Evolutionary conservation across 2,113 vertebrate species (phyloP), one percentile per base, ranked within the genome.

Genomic region (Hylia prasina): DNA sequence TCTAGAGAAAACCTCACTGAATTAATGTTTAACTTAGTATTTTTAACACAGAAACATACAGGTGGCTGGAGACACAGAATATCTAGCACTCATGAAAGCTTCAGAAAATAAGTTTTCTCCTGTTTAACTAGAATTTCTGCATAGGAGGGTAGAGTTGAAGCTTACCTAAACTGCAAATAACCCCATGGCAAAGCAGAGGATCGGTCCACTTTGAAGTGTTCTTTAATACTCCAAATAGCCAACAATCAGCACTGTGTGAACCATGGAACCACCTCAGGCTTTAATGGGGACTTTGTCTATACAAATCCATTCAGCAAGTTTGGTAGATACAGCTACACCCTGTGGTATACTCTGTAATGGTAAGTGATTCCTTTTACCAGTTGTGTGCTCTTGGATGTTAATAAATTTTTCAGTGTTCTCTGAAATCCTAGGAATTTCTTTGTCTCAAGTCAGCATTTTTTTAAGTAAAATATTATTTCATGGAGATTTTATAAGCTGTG

Each of bases 171-270:
- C 4, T 63, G 20, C 22, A 70, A 25, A 50, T 13, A 65, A 28
- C 13, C 5, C 37, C 2, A 1, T 19, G 21, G 31, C 42, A 82
- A 63, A 75, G n/a, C 56, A 70, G 20, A 61, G 7, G 15, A 50
- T 45, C 0, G 0, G 13, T 58, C 48, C 8, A 3, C 35, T 7
- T 40, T 71, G 1, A 3, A 44, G 13, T 17, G 13, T 16, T 78
- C 15, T 77, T 73, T 57, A 81, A 63, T 33, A 31, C 6, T 35
- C 22, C 18, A 64, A 40, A 66, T 7, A 81, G 9, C 7, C 61
- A 61, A 33, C 30, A 72, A 35, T 72, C 50, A 84, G 13, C 8
- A 40, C 16, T 78, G n/a, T 71, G 22, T 64, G 57, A 84, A 68
- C 40, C 31, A 24, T 44, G 40, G 65, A 94, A 54, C 39, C 57